These are phyloP conservation scores for Tympanoctomys barrerae DNA, from an alignment of 2,797 vertebrate species.

Conservation along the genomic window DNA sequence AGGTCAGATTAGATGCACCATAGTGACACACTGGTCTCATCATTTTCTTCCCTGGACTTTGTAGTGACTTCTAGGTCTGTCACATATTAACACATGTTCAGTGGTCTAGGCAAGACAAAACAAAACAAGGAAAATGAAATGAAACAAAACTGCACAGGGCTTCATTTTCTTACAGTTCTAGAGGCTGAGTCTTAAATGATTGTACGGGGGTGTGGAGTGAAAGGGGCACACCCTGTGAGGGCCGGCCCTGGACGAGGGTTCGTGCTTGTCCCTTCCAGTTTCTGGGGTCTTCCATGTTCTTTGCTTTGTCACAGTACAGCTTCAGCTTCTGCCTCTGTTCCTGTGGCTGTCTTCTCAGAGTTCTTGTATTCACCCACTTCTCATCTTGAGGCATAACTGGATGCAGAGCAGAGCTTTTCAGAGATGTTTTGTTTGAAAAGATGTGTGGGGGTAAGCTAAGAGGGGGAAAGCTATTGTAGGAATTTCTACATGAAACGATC, in stretches of 20 bases:
- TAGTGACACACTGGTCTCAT: rapidly evolving
- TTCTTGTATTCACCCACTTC: neutral
- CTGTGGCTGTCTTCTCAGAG: neutral
- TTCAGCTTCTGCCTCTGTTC: neutral
- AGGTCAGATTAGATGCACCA: neutral
- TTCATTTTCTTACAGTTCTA: neutral
- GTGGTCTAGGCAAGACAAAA: neutral
- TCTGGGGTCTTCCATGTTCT: neutral
- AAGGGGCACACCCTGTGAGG: neutral
- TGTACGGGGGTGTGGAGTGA: neutral
- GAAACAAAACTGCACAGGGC: neutral
- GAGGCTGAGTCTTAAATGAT: neutral
- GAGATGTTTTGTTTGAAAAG: neutral
- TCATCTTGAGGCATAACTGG: neutral
- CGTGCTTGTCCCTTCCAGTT: neutral
- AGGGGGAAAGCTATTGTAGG: neutral
- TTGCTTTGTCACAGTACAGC: neutral
- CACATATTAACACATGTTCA: neutral
- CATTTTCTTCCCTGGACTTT: neutral
- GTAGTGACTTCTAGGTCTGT: neutral
- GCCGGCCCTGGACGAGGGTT: no score
- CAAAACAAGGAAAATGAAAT: neutral
- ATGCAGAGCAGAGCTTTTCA: neutral
- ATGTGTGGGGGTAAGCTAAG: neutral
- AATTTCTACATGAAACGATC: neutral